Evolutionary conservation across 2,888 invertebrate genomes (phyloP).

Genomic region (Caenorhabditis afra): DNA sequence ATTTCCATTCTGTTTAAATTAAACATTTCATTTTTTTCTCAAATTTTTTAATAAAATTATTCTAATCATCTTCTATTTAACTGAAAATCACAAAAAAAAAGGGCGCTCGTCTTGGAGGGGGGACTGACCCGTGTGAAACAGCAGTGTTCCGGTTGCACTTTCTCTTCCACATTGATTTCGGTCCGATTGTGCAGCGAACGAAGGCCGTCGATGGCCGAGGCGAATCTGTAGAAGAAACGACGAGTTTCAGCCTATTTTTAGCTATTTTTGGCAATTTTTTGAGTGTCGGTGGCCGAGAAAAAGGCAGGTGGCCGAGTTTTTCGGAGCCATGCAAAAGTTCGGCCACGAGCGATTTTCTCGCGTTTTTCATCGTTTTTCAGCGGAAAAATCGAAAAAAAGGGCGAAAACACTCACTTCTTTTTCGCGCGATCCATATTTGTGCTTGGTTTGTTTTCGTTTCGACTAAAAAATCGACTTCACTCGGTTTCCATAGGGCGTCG

Average conservation of each 20-base stretch:
- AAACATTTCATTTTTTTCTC: no score
- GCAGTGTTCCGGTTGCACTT: slow-evolving; percentile 72
- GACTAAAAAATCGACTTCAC: no score
- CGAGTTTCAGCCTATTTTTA: no score
- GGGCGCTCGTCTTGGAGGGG: no score
- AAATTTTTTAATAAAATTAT: no score
- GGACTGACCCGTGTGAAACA: slow-evolving; percentile 52
- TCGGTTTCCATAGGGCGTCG: no score
- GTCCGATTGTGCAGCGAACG: slow-evolving; percentile 68
- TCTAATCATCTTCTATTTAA: no score
- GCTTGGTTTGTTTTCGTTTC: no score
- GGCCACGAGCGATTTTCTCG: neutral
- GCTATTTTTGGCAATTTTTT: neutral
- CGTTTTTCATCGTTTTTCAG: neutral
- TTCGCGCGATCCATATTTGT: slow-evolving; percentile 1
- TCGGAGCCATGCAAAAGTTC: neutral
- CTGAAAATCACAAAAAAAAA: no score
- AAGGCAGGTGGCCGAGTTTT: no score
- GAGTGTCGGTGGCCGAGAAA: no score
- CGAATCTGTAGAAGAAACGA: slow-evolving; percentile 61
- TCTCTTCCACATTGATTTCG: slow-evolving; percentile 72
- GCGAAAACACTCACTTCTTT: slow-evolving; percentile 3
- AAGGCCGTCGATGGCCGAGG: slow-evolving; percentile 79
- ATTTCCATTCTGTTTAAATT: no score
- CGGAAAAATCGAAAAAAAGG: slow-evolving; percentile 28